phyloP scores from a whole-genome alignment of 2,888 invertebrate genomes.

The Abrostola tripartita region DNA sequence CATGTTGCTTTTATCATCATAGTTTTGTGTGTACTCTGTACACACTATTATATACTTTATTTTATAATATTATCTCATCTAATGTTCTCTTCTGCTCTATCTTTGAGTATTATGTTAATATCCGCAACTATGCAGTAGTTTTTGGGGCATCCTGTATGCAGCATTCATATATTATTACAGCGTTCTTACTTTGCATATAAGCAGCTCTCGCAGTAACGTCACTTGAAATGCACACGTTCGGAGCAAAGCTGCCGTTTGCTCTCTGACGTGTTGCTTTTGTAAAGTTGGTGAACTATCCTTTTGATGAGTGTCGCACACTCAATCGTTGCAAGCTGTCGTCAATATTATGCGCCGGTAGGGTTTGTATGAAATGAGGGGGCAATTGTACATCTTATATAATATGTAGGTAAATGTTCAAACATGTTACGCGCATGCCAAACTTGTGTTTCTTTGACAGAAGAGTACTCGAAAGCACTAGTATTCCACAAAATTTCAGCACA shows the following conservation, averaged over 20 bases:
- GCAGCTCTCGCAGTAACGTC: conserved; percentile 25
- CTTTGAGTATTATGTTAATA: neutral
- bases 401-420: too few species aligned
- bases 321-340: conserved; percentile 9
- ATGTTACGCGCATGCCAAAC: too few species aligned
- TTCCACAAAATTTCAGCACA: too few species aligned
- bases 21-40: too few species aligned
- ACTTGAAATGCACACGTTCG: conserved; percentile 43
- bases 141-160: conserved; percentile 26
- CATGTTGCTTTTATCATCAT: too few species aligned
- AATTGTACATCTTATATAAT: too few species aligned
- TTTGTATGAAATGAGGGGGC: neutral
- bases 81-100: too few species aligned
- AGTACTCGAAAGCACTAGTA: too few species aligned
- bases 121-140: neutral
- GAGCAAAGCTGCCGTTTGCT: conserved; percentile 23
- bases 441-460: too few species aligned
- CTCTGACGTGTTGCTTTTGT: conserved; percentile 44
- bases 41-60: too few species aligned
- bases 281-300: conserved; percentile 27
- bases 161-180: conserved; percentile 26
- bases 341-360: conserved; percentile 10
- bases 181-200: conserved; percentile 28
- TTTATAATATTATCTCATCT: too few species aligned
- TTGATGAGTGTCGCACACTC: conserved; percentile 15